Percentiles rank a stretch among this genome's conserved stretches.
phyloP scores from a whole-genome alignment of 2,113 vertebrate species.

The Microtus ochrogaster region DNA sequence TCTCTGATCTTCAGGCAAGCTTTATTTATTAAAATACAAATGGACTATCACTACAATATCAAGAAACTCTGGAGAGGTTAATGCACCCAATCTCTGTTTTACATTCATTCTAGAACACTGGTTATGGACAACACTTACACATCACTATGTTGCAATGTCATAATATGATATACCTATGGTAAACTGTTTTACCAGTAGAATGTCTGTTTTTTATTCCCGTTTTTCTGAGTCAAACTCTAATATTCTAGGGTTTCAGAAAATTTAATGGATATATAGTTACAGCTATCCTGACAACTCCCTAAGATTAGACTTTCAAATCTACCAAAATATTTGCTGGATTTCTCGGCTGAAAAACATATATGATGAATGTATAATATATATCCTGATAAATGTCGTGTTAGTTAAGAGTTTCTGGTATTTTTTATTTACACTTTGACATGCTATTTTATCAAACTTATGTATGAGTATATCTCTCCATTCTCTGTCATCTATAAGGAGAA shows the following conservation, averaged over 20 bases:
- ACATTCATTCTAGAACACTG: neutral
- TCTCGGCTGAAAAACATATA: neutral
- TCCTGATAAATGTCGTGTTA: neutral
- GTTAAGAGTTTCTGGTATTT: neutral
- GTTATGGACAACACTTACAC: neutral
- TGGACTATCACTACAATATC: no score
- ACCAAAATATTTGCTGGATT: neutral
- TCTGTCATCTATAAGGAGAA: neutral
- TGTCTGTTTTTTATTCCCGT: neutral
- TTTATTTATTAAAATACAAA: no score
- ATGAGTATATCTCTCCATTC: neutral
- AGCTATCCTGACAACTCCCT: accelerated
- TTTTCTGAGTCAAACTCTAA: neutral
- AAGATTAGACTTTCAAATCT: neutral
- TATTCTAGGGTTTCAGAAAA: neutral
- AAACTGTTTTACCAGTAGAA: neutral
- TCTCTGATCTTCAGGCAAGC: no score
- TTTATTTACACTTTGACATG: neutral
- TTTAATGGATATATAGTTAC: neutral
- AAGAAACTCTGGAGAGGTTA: neutral
- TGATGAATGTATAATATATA: neutral
- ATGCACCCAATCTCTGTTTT: neutral
- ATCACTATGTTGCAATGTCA: neutral
- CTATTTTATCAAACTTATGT: neutral
- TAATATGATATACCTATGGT: neutral